phyloP scores from a whole-genome alignment of 2,113 vertebrate species.

The Candoia aspera region DNA sequence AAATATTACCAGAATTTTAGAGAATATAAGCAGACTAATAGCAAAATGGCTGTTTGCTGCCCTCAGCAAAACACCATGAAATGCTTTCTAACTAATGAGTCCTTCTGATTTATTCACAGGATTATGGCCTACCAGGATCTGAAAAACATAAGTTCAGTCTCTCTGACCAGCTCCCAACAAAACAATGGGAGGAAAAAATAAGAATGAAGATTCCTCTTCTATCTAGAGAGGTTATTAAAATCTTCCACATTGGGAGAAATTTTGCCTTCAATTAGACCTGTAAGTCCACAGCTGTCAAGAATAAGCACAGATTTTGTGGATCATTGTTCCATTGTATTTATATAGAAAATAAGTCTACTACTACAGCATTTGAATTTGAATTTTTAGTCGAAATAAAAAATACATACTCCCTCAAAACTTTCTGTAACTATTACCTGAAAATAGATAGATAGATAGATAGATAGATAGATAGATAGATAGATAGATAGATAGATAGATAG shows the following conservation, averaged over 20 bases:
- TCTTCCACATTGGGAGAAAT: neutral
- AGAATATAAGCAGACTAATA: constrained; percentile 5
- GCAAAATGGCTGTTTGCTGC: neutral
- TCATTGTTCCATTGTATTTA: neutral
- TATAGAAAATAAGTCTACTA: neutral
- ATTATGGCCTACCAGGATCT: constrained; percentile 10
- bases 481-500: neutral
- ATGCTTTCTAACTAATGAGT: constrained; percentile 8
- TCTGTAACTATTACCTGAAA: neutral
- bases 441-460: neutral
- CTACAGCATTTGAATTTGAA: neutral
- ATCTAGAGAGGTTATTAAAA: constrained; percentile 14
- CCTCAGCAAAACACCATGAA: neutral
- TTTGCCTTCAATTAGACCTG: neutral
- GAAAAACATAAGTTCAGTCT: constrained; percentile 14
- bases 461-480: neutral
- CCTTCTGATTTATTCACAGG: constrained; percentile 30
- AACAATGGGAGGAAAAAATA: neutral
- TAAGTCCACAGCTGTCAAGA: neutral
- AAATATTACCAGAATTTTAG: neutral
- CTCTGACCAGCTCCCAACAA: constrained; percentile 2
- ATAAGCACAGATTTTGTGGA: neutral
- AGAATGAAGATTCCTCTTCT: constrained; percentile 3
- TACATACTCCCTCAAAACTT: neutral
- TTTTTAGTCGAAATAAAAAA: constrained; percentile 3